phyloP scores from a whole-genome alignment of 2,888 invertebrate genomes.

The Craniophora ligustri region DNA sequence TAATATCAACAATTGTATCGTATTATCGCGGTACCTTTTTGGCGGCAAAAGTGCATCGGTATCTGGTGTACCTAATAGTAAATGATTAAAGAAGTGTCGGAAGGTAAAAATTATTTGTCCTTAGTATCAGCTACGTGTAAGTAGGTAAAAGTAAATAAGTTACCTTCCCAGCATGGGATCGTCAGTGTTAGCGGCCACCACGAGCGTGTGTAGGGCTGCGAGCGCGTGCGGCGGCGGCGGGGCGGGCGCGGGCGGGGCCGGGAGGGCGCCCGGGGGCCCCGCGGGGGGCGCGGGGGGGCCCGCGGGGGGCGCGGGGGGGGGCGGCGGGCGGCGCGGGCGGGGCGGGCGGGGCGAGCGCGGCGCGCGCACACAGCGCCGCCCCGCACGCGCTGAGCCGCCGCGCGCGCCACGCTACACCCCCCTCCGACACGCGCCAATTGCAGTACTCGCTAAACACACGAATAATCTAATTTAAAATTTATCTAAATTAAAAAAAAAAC shows the following conservation, averaged over 20 bases:
- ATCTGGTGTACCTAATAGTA: too few relatives aligned
- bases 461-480: too few relatives aligned
- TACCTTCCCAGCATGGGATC: constrained; percentile 91
- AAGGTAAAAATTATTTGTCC: too few relatives aligned
- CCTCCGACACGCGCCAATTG: constrained; percentile 90
- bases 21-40: too few relatives aligned
- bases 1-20: too few relatives aligned
- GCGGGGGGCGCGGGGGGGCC: constrained; percentile 81
- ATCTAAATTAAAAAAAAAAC: too few relatives aligned
- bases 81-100: too few relatives aligned
- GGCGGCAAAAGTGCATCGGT: too few relatives aligned
- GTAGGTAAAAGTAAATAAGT: neutral
- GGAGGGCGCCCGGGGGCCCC: constrained; percentile 40
- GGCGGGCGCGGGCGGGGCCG: constrained; percentile 89
- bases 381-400: constrained; percentile 89
- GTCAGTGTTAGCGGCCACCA: constrained; percentile 71
- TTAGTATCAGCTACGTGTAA: too few relatives aligned
- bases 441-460: constrained; percentile 94
- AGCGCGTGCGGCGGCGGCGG: constrained; percentile 63
- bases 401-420: constrained; percentile 90
- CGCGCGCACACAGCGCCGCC: constrained; percentile 67
- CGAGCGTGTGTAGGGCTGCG: constrained; percentile 62
- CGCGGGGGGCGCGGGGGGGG: constrained; percentile 85
- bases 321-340: constrained; percentile 80
- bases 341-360: constrained; percentile 66